Evolutionary conservation across 2,113 vertebrate genomes (phyloP), one percentile per base, ranked within the genome.

Genomic region (Lepisosteus osseus): DNA sequence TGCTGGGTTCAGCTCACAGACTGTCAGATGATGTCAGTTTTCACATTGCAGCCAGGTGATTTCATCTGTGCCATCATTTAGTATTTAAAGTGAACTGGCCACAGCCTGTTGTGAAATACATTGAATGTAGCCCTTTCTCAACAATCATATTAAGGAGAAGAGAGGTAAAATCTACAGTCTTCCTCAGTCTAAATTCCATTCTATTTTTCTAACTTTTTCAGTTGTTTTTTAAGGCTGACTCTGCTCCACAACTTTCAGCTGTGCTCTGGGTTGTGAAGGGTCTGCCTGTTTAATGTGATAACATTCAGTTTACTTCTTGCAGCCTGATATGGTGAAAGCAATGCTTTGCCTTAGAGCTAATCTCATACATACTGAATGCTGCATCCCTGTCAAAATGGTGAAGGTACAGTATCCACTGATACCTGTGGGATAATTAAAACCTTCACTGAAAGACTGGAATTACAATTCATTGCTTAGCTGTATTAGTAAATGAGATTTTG

Each of bases 371-470:
- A 41, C 62, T 42, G 62, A 13, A 65, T 29, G 11, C 62, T 65
- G 62, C 62, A 65, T 29, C 29, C 44, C 11, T 65, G 62, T 42
- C 62, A 65, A 42, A 65, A 42, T 65, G 44, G 62, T 65, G 40
- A 65, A 42, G 41, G 62, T 29, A 65, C 29, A 29, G 29, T 29
- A 29, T 29, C 12, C 62, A 65, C 62, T 42, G 40, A 13, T 42
- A 65, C 62, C 62, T 65, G 62, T 9, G 44, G 62, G 44, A 43
- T 65, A 29, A 29, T 29, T 29, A 29, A 29, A 29, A 29, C 29
- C 29, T 29, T 29, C 29, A 29, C 29, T 29, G 29, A 29, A 29
- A 29, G 29, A 29, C 29, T 29, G 29, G 29, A 29, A 29, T 29
- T 29, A 29, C 29, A 29, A 29, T 29, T 29, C 29, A 29, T 29